Conservation (phyloP, 2,888 invertebrate genomes). For the Eulithis testata region DNA sequence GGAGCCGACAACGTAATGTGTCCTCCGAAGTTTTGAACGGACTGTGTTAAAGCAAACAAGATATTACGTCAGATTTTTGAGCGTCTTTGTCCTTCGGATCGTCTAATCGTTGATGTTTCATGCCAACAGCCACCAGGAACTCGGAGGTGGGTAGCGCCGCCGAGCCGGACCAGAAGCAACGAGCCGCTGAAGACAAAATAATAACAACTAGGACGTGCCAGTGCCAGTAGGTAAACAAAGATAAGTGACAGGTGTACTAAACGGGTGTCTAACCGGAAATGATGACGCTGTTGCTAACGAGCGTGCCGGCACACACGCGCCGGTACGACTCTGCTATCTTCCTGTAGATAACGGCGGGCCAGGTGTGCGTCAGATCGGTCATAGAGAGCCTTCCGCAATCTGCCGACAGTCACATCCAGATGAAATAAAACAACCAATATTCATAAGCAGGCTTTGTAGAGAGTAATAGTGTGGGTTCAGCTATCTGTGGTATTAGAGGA, state of each 20-base stretch:
- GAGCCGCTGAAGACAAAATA: not conserved
- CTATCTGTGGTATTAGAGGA: not conserved
- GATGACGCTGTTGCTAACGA: conserved; percentile 78
- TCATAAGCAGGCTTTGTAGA: not conserved
- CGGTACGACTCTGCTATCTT: conserved; percentile 60
- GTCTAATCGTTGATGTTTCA: not conserved
- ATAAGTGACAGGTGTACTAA: conserved; percentile 41
- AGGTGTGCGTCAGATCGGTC: conserved; percentile 63
- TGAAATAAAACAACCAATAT: not conserved
- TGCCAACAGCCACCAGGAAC: not conserved
- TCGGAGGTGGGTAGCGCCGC: not conserved
- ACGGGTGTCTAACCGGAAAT: conserved; percentile 48
- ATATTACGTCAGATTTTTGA: not conserved
- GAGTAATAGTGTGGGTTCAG: no score
- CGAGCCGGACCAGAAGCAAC: not conserved
- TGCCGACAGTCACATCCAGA: not conserved
- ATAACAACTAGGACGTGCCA: no score
- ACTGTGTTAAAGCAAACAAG: no score
- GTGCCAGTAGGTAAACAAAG: no score
- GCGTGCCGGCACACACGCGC: conserved; percentile 53
- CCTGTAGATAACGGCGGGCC: conserved; percentile 80
- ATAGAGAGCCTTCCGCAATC: not conserved
- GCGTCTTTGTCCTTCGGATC: not conserved
- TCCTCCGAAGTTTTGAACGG: no score
- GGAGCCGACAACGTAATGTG: no score